Base-by-base conservation (phyloP, 2,888 invertebrate genomes). In the Hoplodrina blanda region DNA sequence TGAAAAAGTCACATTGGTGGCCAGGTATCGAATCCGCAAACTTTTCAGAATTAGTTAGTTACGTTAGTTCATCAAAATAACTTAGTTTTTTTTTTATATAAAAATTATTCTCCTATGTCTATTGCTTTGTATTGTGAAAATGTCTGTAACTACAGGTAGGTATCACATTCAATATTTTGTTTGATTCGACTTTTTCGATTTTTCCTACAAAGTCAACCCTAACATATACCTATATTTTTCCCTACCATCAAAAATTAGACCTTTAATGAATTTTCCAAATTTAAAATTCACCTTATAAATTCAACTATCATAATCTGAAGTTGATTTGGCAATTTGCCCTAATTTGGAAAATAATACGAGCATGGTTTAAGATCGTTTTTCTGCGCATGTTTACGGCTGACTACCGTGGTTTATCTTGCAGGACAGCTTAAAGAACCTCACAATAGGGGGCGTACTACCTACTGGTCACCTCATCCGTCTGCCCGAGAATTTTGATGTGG, bases 361-460 rank as follows among this genome's bases (percentile, higher is more conserved):
- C 41, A 66, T 20, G 55, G 64, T 73, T 56, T 69, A 73, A 67
- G 74, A 57, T 50, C 73, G 71, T 80, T 80, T 81, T 85, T 83
- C 76, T 75, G 54, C 69, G 70, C 68, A 71, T 78, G 69, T 81
- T 81, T 81, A 78, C 57, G 71, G 76, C 70, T 65, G 62, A 62
- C 61, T 62, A 54, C 66, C 56, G 74, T 80, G 82, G 69, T 85
- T 85, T 80, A 84, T 85, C 76, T 70, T 67, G 56, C 70, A 74
- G 83, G 87, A 85, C 85, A 84, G 80, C 75, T 81, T 76, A 85
- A 86, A 86, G 83, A 87, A 86, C 69, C 71, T 84, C 85, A 87
- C 88, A 87, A 88, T 88, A 84, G 88, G 83, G 85, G 88, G 87
- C 81, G 82, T 81, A 78, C 77, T 77, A 69, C 73, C 67, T 82